Base-by-base conservation (phyloP, 2,797 vertebrate species). In the Erethizon dorsatum region DNA sequence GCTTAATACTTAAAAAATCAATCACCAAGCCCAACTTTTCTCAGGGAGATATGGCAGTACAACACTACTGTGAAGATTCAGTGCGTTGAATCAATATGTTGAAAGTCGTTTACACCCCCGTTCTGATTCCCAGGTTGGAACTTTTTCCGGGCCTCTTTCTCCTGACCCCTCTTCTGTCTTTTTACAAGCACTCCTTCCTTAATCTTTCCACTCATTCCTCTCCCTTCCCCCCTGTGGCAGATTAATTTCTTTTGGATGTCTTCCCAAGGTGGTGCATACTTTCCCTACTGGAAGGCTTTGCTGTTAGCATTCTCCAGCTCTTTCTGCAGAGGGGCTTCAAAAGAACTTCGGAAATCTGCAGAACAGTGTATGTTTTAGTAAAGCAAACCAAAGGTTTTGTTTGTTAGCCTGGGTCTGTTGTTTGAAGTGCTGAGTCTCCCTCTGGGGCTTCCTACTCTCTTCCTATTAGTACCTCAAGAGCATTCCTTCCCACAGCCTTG, bases 341-440 rank as follows among this genome's bases (percentile, higher is more conserved):
- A 98, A 97, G 95, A 86, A 87, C 79, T 92, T 96, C 92, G 84
- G 90, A 97, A 97, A 97, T 91, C 71, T 50, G 37, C 37, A 84
- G 95, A 6, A 0, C 83, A 59, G 24, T 67, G 47, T 94, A 22
- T 89, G 75, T 94, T 96, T 95, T 92, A 90, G 85, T 95, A 92
- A 97, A 97, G 94, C 1, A 71, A 97, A 96, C 83, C 85, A 67
- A 87, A 95, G 85, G 91, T 97, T 97, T 83, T 96, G 94, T 97
- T 97, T 97, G 56, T 95, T 94, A 79, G 83, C 12, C 80, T 67
- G 56, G 13, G 69, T 83, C 59, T 93, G 90, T 75, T 93, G 79
- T 97, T 95, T 96, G 96, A 97, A 97, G 95, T 83, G 88, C 1
- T 63, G 54, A 6, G 63, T 65, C 90, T 95, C 85, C 52, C 94